Evolutionary conservation across 2,797 vertebrate species (phyloP).

Genomic region (Siniperca scherzeri): DNA sequence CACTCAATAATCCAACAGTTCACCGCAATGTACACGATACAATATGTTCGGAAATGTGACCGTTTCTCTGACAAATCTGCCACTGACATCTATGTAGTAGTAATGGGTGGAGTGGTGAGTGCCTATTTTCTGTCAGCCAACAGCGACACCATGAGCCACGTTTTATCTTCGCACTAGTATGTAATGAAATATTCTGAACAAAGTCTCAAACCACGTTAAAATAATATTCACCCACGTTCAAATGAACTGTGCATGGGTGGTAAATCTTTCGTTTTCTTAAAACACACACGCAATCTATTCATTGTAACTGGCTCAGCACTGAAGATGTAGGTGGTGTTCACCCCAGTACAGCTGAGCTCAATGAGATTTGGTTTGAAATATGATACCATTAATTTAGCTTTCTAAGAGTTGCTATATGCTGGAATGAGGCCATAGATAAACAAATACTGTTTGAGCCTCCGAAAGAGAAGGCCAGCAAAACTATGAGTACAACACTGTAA

Average conservation of each 20-base stretch:
- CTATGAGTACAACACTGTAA: neutral
- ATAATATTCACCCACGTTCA: neutral
- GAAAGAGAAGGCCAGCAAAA: neutral
- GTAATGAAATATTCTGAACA: too few species aligned
- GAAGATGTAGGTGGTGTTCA: neutral
- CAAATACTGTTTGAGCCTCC: neutral
- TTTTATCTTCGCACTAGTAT: neutral
- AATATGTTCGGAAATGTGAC: neutral
- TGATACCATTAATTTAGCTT: neutral
- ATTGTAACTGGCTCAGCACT: neutral
- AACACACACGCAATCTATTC: neutral
- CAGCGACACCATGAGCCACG: slow-evolving; percentile 59
- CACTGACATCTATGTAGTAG: neutral
- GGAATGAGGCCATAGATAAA: neutral
- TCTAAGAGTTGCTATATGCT: rapidly evolving
- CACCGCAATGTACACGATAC: too few species aligned
- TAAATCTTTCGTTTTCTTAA: neutral
- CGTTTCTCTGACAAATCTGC: neutral
- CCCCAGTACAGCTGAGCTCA: neutral
- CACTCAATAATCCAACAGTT: too few species aligned
- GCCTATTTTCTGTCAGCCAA: slow-evolving; percentile 25
- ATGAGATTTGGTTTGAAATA: neutral
- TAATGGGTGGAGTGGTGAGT: slow-evolving; percentile 28
- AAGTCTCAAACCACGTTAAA: neutral
- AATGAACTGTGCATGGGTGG: neutral